A percentile compares a stretch with the other conserved stretches of the same genome.
Conservation (phyloP, 2,113 vertebrate species). For the Lagopus muta region DNA sequence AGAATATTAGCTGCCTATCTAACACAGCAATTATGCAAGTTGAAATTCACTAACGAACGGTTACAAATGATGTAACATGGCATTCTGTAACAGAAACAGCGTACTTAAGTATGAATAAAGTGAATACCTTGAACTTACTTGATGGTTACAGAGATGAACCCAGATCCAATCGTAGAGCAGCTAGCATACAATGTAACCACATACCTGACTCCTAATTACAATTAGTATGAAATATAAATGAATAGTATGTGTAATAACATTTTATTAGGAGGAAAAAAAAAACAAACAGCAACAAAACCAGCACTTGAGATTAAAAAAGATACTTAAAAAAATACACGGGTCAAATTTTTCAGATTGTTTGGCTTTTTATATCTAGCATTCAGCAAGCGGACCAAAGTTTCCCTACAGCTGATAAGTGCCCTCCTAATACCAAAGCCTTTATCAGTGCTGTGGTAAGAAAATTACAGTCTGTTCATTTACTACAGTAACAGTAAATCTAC, state of each 20-base stretch:
- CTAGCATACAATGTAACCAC: background rate
- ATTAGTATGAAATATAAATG: background rate
- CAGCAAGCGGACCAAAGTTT: background rate
- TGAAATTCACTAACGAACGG: background rate
- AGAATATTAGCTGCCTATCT: background rate
- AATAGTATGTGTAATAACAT: background rate
- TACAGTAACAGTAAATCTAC: fast-evolving
- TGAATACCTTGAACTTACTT: background rate
- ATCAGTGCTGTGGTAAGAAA: background rate
- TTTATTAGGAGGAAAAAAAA: background rate
- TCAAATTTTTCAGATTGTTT: background rate
- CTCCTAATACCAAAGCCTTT: background rate
- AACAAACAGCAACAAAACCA: background rate
- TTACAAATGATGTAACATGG: background rate
- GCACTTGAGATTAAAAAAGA: background rate
- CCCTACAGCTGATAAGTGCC: background rate
- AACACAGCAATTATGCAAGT: background rate
- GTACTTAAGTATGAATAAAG: background rate
- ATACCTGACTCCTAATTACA: background rate
- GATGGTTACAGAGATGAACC: background rate
- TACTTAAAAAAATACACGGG: background rate
- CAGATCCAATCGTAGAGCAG: background rate
- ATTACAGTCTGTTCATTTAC: background rate
- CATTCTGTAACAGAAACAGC: background rate
- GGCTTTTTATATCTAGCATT: background rate